Evolutionary conservation across 2,888 invertebrate species (phyloP), one percentile per base, ranked within the genome.

Genomic region (Eupithecia exiguata): DNA sequence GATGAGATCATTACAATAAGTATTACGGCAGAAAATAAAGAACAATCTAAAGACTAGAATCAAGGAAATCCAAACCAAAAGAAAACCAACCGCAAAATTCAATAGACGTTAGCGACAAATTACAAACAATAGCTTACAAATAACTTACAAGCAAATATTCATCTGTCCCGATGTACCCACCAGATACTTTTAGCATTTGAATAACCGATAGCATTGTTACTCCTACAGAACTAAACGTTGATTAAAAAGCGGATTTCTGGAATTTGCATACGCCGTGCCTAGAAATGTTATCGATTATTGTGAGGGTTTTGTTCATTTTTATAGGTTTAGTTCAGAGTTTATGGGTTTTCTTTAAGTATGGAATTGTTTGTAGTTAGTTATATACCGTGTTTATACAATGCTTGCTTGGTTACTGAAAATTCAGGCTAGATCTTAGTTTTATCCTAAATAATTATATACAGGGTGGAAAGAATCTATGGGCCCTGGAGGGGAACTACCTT

Each of bases 191-290:
- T 4, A 18, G n/a, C 88, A 91, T 92, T 93, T 92, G 90, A 93
- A 93, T 93, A 87, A 86, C 88, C 86, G 93, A 93, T 93, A 92
- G 87, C 89, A 92, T 93, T 93, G 93, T 92, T 90, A 86, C 83
- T 81, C 81, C 82, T 78, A 82, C 85, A 83, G 86, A 84, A 84
- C 84, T 86, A 88, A 84, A 90, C 91, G 90, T 91, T 92, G 93
- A 94, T 93, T 94, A 93, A 91, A 90, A 91, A 88, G 84, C 87
- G 86, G 88, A 91, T 92, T 92, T 92, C 76, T 82, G 86, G 36
- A 81, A 93, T 94, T 94, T 91, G 88, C 93, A 93, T 93, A 91
- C 86, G 88, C 89, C 92, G 93, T 92, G 93, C 90, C 85, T 88
- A 85, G 92, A 89, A 89, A 89, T 85, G 89, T 70, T 75, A 86